phyloP scores from a whole-genome alignment of 2,888 invertebrate species.

The Diplazon laetatorius region DNA sequence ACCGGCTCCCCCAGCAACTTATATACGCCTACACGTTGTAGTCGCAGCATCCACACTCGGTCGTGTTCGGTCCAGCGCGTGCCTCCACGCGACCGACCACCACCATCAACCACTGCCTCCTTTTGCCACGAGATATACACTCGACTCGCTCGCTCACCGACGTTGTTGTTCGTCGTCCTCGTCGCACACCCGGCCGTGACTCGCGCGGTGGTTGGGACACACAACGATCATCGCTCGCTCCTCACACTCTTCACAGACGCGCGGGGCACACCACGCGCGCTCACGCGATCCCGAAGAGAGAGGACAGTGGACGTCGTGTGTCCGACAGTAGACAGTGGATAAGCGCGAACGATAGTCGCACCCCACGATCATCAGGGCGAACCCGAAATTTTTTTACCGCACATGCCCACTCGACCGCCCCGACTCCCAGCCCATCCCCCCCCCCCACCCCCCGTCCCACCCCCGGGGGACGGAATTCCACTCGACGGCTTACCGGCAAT shows the following conservation, averaged over 20 bases:
- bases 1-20: constrained; percentile 74
- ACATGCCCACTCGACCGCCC: too few relatives aligned
- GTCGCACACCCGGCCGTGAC: constrained; percentile 42
- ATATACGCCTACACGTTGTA: constrained; percentile 80
- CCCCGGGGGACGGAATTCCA: constrained; percentile 17
- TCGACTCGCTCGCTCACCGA: constrained; percentile 4
- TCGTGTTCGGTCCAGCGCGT: constrained; percentile 82
- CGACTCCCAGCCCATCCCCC: too few relatives aligned
- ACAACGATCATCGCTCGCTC: constrained; percentile 69
- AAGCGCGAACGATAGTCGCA: constrained; percentile 68
- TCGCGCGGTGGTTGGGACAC: too few relatives aligned
- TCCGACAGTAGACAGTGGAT: constrained; percentile 67
- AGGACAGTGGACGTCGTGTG: constrained; percentile 69
- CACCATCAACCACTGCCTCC: constrained; percentile 77
- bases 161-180: constrained; percentile 33
- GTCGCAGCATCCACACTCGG: constrained; percentile 82
- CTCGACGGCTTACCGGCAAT: constrained; percentile 65
- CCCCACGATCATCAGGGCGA: constrained; percentile 53
- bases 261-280: constrained; percentile 60
- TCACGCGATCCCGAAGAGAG: constrained; percentile 72
- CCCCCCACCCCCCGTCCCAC: too few relatives aligned
- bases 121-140: constrained; percentile 36
- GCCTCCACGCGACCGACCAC: constrained; percentile 82
- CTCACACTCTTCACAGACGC: constrained; percentile 16
- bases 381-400: constrained; percentile 36